These are phyloP conservation scores for Myotis davidii DNA, from an alignment of 2,113 vertebrate species.

Conservation along the genomic window DNA sequence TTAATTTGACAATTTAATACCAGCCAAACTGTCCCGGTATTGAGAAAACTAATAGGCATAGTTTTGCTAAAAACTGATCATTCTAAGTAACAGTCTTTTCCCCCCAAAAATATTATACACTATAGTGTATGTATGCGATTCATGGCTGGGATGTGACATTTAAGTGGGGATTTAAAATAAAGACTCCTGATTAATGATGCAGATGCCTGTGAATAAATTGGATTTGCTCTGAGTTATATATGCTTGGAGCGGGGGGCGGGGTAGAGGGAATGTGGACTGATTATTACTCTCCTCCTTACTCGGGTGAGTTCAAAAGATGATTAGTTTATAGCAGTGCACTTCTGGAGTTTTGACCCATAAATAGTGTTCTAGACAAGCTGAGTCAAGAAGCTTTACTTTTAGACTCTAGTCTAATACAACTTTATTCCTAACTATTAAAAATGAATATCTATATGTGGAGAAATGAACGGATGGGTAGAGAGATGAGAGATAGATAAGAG, in stretches of 20 bases:
- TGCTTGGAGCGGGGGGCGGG: background rate
- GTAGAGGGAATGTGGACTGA: background rate
- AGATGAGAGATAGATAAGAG: no score
- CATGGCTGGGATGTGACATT: background rate
- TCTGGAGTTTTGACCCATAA: background rate
- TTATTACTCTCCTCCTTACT: background rate
- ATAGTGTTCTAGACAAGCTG: background rate
- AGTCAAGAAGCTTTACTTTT: background rate
- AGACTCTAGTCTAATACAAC: background rate
- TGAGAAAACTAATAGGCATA: background rate
- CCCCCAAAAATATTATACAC: background rate
- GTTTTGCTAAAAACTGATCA: slow-evolving; percentile 1
- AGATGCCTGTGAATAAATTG: background rate
- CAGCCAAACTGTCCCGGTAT: background rate
- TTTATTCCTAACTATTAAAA: background rate
- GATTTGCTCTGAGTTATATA: background rate
- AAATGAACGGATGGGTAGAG: no score
- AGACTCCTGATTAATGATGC: background rate
- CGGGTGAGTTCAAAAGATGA: background rate
- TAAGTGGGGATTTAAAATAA: background rate
- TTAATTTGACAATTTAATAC: background rate
- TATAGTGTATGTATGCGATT: background rate
- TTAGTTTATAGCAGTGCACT: background rate
- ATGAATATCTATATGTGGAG: background rate
- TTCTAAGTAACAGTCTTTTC: background rate